These are phyloP conservation scores for Neoitamus cyanurus DNA, from an alignment of 2,888 invertebrate species.

Conservation along the genomic window DNA sequence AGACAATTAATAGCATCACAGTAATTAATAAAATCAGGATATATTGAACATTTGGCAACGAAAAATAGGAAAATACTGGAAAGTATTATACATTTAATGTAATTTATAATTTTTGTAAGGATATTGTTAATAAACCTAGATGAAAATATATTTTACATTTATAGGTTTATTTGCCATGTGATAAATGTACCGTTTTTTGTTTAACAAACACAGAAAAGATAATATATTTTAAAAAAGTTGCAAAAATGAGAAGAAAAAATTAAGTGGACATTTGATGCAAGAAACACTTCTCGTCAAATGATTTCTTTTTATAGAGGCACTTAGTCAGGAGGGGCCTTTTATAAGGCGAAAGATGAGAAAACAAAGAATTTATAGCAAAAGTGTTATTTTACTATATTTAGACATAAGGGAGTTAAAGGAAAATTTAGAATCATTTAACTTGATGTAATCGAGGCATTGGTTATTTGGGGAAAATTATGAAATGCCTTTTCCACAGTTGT, in stretches of 20 bases:
- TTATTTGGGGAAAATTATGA: conserved; percentile 34
- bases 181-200: conserved; percentile 8
- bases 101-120: conserved; percentile 12
- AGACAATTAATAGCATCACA: not conserved
- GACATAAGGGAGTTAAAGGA: not conserved
- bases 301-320: not conserved
- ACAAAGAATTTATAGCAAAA: conserved; percentile 27
- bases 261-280: not conserved
- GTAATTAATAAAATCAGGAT: not conserved
- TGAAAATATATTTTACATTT: conserved; percentile 10
- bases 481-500: not conserved
- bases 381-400: conserved; percentile 24
- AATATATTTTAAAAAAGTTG: not conserved
- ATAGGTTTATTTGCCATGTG: not conserved
- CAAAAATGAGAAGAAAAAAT: not conserved
- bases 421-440: conserved; percentile 22
- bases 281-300: not conserved
- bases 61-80: conserved; percentile 4
- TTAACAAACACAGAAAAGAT: not conserved
- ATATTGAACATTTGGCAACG: conserved; percentile 17
- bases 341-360: not conserved
- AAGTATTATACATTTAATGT: not conserved
- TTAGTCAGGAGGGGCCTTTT: not conserved
- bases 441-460: conserved; percentile 9
- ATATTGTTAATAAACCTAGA: not conserved